These are phyloP conservation scores for Pocillopora grandis DNA, from an alignment of 92 coral and sea anemone genomes.

Conservation along the genomic window DNA sequence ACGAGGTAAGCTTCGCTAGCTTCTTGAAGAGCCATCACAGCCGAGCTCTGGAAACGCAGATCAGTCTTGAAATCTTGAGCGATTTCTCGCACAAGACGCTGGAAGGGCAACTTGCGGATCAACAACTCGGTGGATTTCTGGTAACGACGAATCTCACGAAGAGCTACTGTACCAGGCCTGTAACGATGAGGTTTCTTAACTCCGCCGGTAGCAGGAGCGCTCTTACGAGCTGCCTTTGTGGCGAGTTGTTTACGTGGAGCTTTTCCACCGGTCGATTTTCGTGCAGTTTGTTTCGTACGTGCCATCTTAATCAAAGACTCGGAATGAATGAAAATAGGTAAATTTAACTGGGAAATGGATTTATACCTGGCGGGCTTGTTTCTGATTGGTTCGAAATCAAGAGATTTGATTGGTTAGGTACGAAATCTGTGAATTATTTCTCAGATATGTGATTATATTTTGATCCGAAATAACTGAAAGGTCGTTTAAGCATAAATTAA, in stretches of 20 bases:
- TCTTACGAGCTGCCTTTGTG: conserved; percentile 99
- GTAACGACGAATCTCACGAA: conserved; percentile 99
- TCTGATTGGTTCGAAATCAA: no score
- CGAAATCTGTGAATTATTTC: no score
- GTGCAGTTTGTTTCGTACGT: conserved; percentile 99
- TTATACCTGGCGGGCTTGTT: no score
- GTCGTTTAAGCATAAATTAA: no score
- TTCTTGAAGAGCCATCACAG: conserved; percentile 99
- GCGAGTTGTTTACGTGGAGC: conserved; percentile 99
- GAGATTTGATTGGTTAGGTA: no score
- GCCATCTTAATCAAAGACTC: conserved; percentile 55
- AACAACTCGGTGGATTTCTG: conserved; percentile 98
- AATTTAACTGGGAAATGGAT: no score
- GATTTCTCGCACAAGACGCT: conserved; percentile 99
- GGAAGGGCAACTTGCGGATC: conserved; percentile 99
- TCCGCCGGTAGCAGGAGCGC: conserved; percentile 99
- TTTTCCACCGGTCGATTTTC: conserved; percentile 99
- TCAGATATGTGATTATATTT: no score
- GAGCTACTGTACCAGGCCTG: conserved; percentile 99
- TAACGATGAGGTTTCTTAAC: conserved; percentile 99
- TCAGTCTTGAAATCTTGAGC: conserved; percentile 99
- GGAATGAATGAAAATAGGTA: no score
- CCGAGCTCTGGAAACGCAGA: conserved; percentile 98
- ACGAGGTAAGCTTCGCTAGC: conserved; percentile 87
- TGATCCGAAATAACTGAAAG: no score